These are phyloP conservation scores for Scaptomyza pallida DNA, from an alignment of 1,140 invertebrate genomes.

Conservation along the genomic window DNA sequence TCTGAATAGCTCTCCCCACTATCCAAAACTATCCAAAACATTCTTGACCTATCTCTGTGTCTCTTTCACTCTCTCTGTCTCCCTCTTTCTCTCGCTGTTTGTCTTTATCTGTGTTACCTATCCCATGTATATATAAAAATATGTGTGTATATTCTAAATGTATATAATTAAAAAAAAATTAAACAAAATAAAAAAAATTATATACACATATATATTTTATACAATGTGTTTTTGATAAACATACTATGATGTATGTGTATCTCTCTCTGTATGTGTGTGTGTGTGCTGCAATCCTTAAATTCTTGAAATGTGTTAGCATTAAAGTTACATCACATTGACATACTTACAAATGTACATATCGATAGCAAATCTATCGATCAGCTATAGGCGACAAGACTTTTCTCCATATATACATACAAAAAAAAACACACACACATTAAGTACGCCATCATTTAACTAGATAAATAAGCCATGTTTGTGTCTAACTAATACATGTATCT, in stretches of 20 bases:
- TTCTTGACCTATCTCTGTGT: conserved; percentile 40
- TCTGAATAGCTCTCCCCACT: conserved; percentile 48
- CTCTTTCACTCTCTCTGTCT: conserved; percentile 20
- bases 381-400: not conserved
- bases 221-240: not conserved
- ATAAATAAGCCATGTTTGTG: not conserved
- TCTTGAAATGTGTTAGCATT: conserved; percentile 29
- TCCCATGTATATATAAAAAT: conserved; percentile 10
- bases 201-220: conserved; percentile 21
- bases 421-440: not conserved
- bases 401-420: not conserved
- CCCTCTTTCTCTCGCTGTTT: conserved; percentile 35
- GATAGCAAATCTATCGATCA: not conserved
- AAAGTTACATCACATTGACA: conserved; percentile 1
- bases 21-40: no score
- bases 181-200: conserved; percentile 29
- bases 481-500: not conserved
- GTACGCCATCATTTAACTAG: not conserved
- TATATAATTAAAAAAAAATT: no score
- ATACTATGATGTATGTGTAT: conserved; percentile 13
- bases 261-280: conserved; percentile 14
- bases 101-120: conserved; percentile 26
- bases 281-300: conserved; percentile 23
- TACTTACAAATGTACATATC: conserved; percentile 7
- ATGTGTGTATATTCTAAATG: conserved; percentile 18